Evolutionary conservation across 2,113 vertebrate species (phyloP).

Genomic region (Corythoichthys haematopterus): DNA sequence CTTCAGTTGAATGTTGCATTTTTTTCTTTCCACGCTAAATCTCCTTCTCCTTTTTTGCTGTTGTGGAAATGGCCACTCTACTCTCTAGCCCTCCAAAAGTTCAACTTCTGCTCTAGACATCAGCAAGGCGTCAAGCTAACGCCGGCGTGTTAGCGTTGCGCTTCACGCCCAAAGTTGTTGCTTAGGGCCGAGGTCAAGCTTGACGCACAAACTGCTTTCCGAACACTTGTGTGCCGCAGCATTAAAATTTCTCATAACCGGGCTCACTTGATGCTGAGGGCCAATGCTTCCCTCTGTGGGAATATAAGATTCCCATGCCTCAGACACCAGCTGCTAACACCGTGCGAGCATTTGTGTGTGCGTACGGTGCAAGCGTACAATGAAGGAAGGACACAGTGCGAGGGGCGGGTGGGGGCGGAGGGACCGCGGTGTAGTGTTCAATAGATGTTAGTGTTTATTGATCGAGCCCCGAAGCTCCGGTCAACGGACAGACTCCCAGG

Average conservation of each 20-base stretch:
- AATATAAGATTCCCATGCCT: conserved; percentile 68
- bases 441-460: conserved; percentile 81
- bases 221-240: background rate
- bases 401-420: conserved; percentile 34
- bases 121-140: background rate
- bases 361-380: conserved; percentile 40
- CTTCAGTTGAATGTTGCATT: too few relatives aligned
- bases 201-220: background rate
- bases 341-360: conserved; percentile 23
- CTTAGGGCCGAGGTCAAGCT: background rate
- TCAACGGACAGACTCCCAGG: conserved; percentile 72
- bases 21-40: too few relatives aligned
- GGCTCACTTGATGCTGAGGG: conserved; percentile 43
- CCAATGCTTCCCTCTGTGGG: conserved; percentile 57
- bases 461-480: conserved; percentile 72
- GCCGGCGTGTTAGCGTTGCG: background rate
- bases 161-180: background rate
- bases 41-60: too few relatives aligned
- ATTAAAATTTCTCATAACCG: background rate
- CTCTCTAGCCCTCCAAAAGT: too few relatives aligned
- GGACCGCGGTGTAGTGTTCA: conserved; percentile 64
- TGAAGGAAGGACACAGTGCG: conserved; percentile 47
- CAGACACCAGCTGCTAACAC: conserved; percentile 65
- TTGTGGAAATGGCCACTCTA: too few relatives aligned
- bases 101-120: too few relatives aligned